Evolutionary conservation across 2,888 invertebrate genomes (phyloP), one percentile per base, ranked within the genome.

Genomic region (Aelia acuminata): DNA sequence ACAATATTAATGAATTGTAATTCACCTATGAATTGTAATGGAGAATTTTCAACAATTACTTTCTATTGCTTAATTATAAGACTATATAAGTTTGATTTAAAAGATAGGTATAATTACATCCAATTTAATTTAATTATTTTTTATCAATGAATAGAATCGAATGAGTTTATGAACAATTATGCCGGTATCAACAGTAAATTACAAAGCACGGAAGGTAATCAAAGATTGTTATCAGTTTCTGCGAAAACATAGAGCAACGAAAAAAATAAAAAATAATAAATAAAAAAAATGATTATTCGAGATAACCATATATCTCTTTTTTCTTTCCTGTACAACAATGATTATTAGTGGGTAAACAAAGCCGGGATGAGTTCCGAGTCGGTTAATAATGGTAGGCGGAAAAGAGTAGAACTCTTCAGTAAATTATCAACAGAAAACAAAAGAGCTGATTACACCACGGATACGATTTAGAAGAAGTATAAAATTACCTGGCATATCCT

Each of bases 401-500:
- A 63, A 63, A 70, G 10, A 11, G 15, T 15, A 13, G 22, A 3
- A 43, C 15, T n/a, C 84, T 47, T 13, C 43, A 84, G 84, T 5
- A 47, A 26, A 43, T 4, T 26, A 26, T 18, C 4, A 26, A 11
- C 13, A 26, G 20, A 49, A 39, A 48, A 84, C n/a, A 84, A 84
- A 48, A 70, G 5, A 18, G 20, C 63, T 70, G 18, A 70, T 70
- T 70, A 70, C 35, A 70, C 18, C 31, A 20, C 18, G 35, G 20
- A 86, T n/a, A n/a, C n/a, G n/a, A n/a, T n/a, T n/a, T n/a, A n/a
- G 50, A 63, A 57, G 3, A 75, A 75, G 35, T 48, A n/a, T 70
- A 31, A 26, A 87, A 84, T 87, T 87, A 87, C 87, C 87, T 87
- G 87, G 63, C 87, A 87, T 87, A 48, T 87, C 87, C 70, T 47